Conservation (phyloP, 2,797 vertebrate genomes). For the Pipistrellus pygmaeus region DNA sequence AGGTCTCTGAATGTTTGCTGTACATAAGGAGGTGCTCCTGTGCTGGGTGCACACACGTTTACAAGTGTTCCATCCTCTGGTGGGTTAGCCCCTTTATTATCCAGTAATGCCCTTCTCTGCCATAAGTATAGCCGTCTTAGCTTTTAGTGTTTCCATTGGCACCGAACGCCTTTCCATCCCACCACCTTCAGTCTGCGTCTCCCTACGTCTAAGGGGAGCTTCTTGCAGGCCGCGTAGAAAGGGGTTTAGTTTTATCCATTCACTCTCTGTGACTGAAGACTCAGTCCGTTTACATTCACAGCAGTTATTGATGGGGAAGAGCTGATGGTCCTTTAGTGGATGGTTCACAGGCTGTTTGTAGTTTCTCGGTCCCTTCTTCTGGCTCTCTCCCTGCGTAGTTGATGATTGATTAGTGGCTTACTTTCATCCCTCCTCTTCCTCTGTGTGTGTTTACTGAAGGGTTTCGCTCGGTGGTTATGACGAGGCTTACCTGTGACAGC, state of each 20-base stretch:
- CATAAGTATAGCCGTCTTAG: not conserved
- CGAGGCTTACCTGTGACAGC: not conserved
- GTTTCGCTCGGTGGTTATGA: not conserved
- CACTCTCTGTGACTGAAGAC: not conserved
- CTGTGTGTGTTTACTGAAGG: not conserved
- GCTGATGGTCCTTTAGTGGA: not conserved
- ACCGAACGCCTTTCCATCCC: not conserved
- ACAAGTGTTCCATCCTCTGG: not conserved
- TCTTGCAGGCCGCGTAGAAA: not conserved
- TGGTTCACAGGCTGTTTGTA: not conserved
- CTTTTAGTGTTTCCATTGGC: not conserved
- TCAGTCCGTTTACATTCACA: not conserved
- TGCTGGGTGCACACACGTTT: not conserved
- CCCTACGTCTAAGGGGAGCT: not conserved
- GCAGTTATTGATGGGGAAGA: not conserved
- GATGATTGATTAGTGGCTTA: not conserved
- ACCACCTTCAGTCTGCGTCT: not conserved
- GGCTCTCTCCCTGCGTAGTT: not conserved
- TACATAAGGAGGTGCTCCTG: not conserved
- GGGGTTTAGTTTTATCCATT: not conserved
- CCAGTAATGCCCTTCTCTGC: not conserved
- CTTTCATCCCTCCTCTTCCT: not conserved
- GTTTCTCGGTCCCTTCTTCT: not conserved
- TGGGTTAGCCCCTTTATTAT: not conserved
- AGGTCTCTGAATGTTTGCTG: not conserved